Percentiles rank a stretch among this genome's conserved stretches.
phyloP scores from a whole-genome alignment of 2,113 vertebrate species.

The Perca fluviatilis region DNA sequence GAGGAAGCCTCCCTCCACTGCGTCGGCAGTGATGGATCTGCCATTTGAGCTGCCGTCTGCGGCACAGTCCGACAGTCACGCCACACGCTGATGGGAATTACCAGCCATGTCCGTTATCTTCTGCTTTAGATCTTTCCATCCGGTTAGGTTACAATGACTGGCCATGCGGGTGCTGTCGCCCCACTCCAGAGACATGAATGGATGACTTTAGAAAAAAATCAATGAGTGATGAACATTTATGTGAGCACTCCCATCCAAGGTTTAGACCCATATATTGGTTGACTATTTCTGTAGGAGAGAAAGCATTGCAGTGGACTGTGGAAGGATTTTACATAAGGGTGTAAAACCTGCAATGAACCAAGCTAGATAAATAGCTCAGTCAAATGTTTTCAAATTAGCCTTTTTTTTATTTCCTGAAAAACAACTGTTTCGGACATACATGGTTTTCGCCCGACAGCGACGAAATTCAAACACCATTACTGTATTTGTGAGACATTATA shows the following conservation, averaged over 20 bases:
- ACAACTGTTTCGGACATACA: too few relatives aligned
- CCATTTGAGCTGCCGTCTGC: conserved; percentile 35
- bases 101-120: conserved; percentile 61
- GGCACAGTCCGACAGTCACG: conserved; percentile 47
- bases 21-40: conserved; percentile 57
- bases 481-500: not conserved
- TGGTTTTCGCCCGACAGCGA: too few relatives aligned
- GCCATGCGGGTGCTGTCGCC: conserved; percentile 9
- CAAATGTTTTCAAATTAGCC: too few relatives aligned
- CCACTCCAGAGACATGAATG: conserved; percentile 39
- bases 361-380: too few relatives aligned
- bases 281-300: not conserved
- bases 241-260: conserved; percentile 6
- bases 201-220: conserved; percentile 40
- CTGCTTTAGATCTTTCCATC: conserved; percentile 60
- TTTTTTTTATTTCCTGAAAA: too few relatives aligned
- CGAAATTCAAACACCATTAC: not conserved
- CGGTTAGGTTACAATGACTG: conserved; percentile 52
- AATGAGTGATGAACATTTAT: conserved; percentile 44
- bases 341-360: conserved; percentile 21
- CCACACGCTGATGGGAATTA: conserved; percentile 58
- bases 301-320: conserved; percentile 8
- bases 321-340: conserved; percentile 21
- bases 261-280: conserved; percentile 1
- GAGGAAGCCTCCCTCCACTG: conserved; percentile 10